Percentiles rank a stretch among this genome's conserved stretches.
Evolutionary conservation across 1,140 invertebrate species (phyloP).

Genomic region (Drosophila burlai): DNA sequence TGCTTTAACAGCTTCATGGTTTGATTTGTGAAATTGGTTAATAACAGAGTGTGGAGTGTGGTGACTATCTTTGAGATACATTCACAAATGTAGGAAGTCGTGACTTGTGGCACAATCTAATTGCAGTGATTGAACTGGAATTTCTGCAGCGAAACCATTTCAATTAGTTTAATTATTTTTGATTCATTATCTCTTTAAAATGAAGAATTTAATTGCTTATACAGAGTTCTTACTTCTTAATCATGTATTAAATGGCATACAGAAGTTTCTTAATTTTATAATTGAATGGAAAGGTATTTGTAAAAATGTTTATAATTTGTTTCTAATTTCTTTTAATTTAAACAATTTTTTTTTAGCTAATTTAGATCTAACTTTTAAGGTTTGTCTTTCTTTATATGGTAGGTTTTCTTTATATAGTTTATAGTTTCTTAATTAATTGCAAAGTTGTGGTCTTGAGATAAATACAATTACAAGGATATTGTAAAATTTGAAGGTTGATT

Average conservation of each 20-base stretch:
- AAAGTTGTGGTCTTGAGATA: too few species aligned
- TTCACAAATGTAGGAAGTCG: slow-evolving; percentile 1
- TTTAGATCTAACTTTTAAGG: neutral
- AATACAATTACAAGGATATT: too few species aligned
- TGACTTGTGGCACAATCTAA: slow-evolving; percentile 9
- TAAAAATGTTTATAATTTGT: too few species aligned
- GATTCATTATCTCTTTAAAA: neutral
- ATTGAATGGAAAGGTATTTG: neutral
- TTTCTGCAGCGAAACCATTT: slow-evolving; percentile 5
- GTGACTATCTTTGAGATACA: slow-evolving; percentile 7
- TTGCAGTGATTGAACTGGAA: slow-evolving; percentile 3
- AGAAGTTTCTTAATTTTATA: neutral
- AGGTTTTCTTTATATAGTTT: neutral
- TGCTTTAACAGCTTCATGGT: slow-evolving; percentile 1
- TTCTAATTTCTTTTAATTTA: too few species aligned
- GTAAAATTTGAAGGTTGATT: too few species aligned
- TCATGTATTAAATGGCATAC: neutral
- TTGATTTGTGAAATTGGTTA: slow-evolving; percentile 1
- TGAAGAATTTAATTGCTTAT: neutral
- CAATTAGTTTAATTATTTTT: slow-evolving; percentile 11
- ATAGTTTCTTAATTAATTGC: neutral
- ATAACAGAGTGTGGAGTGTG: neutral
- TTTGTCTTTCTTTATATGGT: neutral
- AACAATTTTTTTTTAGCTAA: too few species aligned
- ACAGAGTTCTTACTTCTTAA: neutral